Conservation (phyloP, 2,888 invertebrate species). For the Portevinia maculata region DNA sequence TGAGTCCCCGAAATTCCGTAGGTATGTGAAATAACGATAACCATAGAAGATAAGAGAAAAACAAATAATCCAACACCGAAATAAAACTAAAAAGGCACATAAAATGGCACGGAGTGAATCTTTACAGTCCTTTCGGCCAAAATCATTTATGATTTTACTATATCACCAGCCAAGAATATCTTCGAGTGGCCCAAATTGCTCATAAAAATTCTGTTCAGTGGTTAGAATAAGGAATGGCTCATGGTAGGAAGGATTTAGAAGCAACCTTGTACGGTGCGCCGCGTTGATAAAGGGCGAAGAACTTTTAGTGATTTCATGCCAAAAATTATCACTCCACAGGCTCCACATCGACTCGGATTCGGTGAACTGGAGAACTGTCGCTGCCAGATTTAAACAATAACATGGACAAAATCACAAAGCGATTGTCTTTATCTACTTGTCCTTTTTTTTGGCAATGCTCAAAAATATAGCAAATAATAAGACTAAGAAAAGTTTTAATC, state of each 20-base stretch:
- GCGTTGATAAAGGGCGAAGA: slow-evolving; percentile 53
- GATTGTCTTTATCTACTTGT: slow-evolving; percentile 6
- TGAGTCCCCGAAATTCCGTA: too few species aligned
- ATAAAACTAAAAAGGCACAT: slow-evolving; percentile 36
- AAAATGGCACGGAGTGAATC: slow-evolving; percentile 57
- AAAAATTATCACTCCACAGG: slow-evolving; percentile 38
- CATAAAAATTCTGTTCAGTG: slow-evolving; percentile 46
- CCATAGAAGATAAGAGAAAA: slow-evolving; percentile 9
- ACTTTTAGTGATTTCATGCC: slow-evolving; percentile 55
- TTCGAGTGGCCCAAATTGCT: slow-evolving; percentile 35
- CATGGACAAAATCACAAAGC: slow-evolving; percentile 8
- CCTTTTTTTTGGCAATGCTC: slow-evolving; percentile 11
- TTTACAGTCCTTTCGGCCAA: slow-evolving; percentile 59
- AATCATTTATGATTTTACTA: slow-evolving; percentile 66
- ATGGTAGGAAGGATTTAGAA: slow-evolving; percentile 12
- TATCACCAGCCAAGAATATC: slow-evolving; percentile 49
- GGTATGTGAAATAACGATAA: background rate
- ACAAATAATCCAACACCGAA: slow-evolving; percentile 4
- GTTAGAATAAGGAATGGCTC: slow-evolving; percentile 24
- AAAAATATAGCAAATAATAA: slow-evolving; percentile 16
- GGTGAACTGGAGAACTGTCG: slow-evolving; percentile 51
- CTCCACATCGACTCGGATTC: slow-evolving; percentile 63
- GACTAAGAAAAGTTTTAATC: slow-evolving; percentile 16
- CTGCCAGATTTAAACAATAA: slow-evolving; percentile 63
- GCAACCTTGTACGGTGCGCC: slow-evolving; percentile 29